A percentile compares a stretch with the other conserved stretches of the same genome.
These are phyloP conservation scores for Pionites leucogaster DNA, from an alignment of 2,113 vertebrate species.

Conservation along the genomic window DNA sequence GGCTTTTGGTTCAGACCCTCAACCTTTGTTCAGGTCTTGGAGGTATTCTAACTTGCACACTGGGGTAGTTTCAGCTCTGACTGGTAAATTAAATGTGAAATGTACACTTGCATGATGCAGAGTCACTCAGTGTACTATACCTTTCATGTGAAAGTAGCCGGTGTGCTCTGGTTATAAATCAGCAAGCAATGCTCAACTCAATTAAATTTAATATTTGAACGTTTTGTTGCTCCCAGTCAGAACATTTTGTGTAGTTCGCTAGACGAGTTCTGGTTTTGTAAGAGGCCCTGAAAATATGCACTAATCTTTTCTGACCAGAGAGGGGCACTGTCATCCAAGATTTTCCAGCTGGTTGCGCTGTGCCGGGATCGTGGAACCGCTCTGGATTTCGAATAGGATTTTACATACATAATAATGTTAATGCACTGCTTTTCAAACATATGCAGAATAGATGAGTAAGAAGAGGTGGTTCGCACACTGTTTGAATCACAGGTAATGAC, in stretches of 20 bases:
- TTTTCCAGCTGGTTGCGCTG: neutral
- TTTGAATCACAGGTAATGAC: neutral
- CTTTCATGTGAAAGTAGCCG: neutral
- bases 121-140: neutral
- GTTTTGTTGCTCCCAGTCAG: neutral
- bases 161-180: fast-evolving
- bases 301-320: slow-evolving; percentile 61
- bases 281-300: neutral
- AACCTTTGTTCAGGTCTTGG: neutral
- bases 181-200: neutral
- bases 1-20: neutral
- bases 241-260: neutral
- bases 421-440: neutral
- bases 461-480: neutral
- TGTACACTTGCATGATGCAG: fast-evolving
- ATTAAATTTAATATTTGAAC: neutral
- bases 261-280: neutral
- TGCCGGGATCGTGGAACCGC: neutral
- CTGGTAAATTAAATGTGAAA: neutral
- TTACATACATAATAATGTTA: neutral
- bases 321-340: slow-evolving; percentile 72
- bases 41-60: neutral
- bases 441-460: neutral
- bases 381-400: neutral
- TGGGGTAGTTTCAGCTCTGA: neutral